These are phyloP conservation scores for Pyrrhosoma nymphula DNA, from an alignment of 2,888 invertebrate species.

Conservation along the genomic window DNA sequence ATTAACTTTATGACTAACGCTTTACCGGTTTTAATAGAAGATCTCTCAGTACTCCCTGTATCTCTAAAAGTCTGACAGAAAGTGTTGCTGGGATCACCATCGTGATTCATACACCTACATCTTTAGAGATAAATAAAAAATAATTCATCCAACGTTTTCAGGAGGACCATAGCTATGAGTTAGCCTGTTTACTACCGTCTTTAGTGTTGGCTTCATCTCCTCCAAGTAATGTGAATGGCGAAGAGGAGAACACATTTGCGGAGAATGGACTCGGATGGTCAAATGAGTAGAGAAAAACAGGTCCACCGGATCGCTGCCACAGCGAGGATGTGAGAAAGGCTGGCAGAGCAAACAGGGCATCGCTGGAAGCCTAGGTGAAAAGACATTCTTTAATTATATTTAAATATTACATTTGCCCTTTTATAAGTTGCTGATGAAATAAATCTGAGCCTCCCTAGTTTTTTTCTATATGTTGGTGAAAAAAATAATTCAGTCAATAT, in stretches of 20 bases:
- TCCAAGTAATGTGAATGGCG: background rate
- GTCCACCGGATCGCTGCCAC: conserved; percentile 83
- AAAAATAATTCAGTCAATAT: no score
- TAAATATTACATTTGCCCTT: background rate
- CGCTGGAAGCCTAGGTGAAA: conserved; percentile 79
- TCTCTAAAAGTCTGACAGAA: no score
- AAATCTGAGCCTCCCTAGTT: no score
- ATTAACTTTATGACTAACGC: no score
- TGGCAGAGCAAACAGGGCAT: conserved; percentile 88
- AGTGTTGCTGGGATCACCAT: no score
- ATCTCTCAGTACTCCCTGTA: no score
- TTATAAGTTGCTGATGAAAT: no score
- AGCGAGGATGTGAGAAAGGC: conserved; percentile 85
- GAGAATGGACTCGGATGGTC: conserved; percentile 81
- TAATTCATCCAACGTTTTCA: background rate
- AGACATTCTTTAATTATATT: conserved; percentile 17
- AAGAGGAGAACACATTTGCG: conserved; percentile 29
- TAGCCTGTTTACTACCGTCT: conserved; percentile 15
- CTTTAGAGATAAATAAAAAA: no score
- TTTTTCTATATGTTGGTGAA: no score
- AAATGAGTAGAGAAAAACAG: conserved; percentile 87
- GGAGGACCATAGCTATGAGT: background rate
- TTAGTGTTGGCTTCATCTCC: background rate
- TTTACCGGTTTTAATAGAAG: no score
- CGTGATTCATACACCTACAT: no score